Evolutionary conservation across 37 sponge, comb jelly and placozoan species (phyloP).

Genomic region (Oopsacas minuta): DNA sequence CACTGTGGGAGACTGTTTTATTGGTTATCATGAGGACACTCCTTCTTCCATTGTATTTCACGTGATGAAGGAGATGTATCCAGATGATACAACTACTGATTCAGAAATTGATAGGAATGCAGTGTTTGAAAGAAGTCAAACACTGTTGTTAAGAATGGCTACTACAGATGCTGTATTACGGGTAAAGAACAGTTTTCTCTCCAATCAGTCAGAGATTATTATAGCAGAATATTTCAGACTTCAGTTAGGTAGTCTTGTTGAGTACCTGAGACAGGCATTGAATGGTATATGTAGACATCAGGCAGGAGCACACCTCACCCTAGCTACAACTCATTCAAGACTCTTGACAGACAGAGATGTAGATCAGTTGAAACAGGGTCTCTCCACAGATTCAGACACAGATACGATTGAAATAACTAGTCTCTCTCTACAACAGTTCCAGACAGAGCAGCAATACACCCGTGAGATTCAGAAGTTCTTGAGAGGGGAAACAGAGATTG

Average conservation of each 20-base stretch:
- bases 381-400: background rate
- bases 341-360: background rate
- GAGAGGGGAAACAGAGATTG: background rate
- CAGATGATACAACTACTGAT: background rate
- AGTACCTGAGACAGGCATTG: background rate
- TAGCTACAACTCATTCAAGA: background rate
- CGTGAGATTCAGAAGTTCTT: background rate
- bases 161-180: background rate
- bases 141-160: background rate
- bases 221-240: background rate
- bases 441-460: background rate
- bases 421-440: background rate
- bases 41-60: constrained; percentile 7
- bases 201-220: background rate
- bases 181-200: background rate
- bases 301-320: background rate
- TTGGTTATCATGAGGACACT: background rate
- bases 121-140: background rate
- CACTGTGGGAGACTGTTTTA: background rate
- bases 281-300: background rate
- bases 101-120: background rate
- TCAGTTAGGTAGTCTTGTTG: background rate
- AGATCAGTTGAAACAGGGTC: background rate
- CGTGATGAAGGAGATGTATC: background rate
- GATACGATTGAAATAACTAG: background rate